phyloP scores from a whole-genome alignment of 2,888 invertebrate species.

The Branchellion lobata region DNA sequence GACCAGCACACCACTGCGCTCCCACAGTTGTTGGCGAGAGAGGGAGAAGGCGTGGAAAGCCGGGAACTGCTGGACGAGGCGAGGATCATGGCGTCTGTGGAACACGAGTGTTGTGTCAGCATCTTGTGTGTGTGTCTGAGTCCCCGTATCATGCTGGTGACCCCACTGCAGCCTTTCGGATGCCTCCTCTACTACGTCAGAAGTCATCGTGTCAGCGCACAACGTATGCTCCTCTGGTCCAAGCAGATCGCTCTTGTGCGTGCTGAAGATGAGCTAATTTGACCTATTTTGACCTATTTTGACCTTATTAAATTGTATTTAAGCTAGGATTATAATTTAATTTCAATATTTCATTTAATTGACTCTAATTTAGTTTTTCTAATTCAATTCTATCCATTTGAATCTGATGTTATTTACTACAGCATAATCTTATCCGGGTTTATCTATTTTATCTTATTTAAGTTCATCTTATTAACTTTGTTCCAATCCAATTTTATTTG shows the following conservation, averaged over 20 bases:
- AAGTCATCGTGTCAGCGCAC: constrained; percentile 24
- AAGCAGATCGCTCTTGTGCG: constrained; percentile 42
- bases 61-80: constrained; percentile 43
- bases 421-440: too few relatives aligned
- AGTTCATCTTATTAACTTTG: too few relatives aligned
- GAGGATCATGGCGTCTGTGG: constrained; percentile 44
- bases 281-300: background rate
- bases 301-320: too few relatives aligned
- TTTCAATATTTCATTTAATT: too few relatives aligned
- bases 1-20: too few relatives aligned
- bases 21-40: background rate
- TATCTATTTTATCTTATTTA: too few relatives aligned
- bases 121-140: constrained; percentile 40
- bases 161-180: constrained; percentile 32
- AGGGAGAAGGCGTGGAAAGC: background rate
- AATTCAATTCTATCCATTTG: too few relatives aligned
- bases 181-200: constrained; percentile 40
- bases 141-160: constrained; percentile 37
- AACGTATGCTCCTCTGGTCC: constrained; percentile 27
- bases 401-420: too few relatives aligned
- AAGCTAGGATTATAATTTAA: too few relatives aligned
- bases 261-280: background rate
- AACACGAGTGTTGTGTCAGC: constrained; percentile 30
- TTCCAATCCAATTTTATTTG: too few relatives aligned
- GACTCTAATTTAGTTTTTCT: too few relatives aligned